Evolutionary conservation across 2,888 invertebrate species (phyloP).

Genomic region (Platypus cylindrus): DNA sequence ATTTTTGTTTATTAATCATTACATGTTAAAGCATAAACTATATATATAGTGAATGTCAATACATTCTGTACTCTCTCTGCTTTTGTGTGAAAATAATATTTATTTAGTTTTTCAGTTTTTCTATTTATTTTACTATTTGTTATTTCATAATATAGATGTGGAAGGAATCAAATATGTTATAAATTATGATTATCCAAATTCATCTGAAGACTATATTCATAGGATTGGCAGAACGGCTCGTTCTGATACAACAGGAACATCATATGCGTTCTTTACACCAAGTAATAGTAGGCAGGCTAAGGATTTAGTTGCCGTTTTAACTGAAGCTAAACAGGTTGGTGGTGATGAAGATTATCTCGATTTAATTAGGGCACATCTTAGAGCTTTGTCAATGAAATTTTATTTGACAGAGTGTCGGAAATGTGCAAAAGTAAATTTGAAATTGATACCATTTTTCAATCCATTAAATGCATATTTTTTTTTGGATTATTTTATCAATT

Average conservation of each 20-base stretch:
- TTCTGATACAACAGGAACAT: constrained; percentile 76
- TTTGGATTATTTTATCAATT: not conserved
- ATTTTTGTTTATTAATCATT: constrained; percentile 2
- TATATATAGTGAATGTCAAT: too few species aligned
- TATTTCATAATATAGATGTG: constrained; percentile 62
- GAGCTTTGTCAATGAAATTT: constrained; percentile 7
- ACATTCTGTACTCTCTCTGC: too few species aligned
- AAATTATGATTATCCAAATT: constrained; percentile 93
- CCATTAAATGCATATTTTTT: too few species aligned
- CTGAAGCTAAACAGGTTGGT: constrained; percentile 78
- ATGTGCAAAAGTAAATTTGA: constrained; percentile 7
- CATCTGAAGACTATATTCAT: constrained; percentile 93
- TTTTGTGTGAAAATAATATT: too few species aligned
- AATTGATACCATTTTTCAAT: constrained; percentile 3
- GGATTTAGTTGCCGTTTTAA: constrained; percentile 76
- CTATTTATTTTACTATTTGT: not conserved
- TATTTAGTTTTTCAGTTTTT: too few species aligned
- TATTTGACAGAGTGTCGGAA: constrained; percentile 12
- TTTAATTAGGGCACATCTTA: constrained; percentile 11
- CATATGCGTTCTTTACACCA: constrained; percentile 91
- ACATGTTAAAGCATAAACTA: too few species aligned
- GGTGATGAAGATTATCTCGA: not conserved
- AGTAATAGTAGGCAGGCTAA: constrained; percentile 79
- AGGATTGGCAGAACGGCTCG: constrained; percentile 90
- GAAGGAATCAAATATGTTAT: constrained; percentile 94